These are phyloP conservation scores for Pseudococcus longispinus DNA, from an alignment of 2,888 invertebrate species.

Conservation along the genomic window DNA sequence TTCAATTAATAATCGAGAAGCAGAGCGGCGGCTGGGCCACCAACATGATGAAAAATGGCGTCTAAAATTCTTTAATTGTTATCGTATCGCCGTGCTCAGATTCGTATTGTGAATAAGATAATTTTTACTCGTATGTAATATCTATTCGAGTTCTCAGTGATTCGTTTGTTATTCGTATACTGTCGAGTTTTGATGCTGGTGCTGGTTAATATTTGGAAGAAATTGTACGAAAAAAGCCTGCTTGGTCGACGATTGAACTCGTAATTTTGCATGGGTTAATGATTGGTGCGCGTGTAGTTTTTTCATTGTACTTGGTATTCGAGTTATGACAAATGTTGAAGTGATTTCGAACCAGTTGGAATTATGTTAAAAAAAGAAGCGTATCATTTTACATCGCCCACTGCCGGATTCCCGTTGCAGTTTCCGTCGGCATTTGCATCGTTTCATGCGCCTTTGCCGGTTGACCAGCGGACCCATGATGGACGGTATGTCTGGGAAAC, in stretches of 20 bases:
- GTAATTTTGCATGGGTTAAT: not conserved
- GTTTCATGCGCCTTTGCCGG: constrained; percentile 50
- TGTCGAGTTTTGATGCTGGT: not conserved
- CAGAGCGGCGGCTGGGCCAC: constrained; percentile 9
- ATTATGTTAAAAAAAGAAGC: constrained; percentile 55
- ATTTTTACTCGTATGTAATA: not conserved
- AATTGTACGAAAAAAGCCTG: no score
- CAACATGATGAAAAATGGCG: constrained; percentile 48
- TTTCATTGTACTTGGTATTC: not conserved
- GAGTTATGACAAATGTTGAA: constrained; percentile 8
- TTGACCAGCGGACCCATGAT: constrained; percentile 51
- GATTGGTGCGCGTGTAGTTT: not conserved
- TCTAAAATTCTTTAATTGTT: constrained; percentile 52
- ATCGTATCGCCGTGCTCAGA: not conserved
- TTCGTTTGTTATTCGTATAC: not conserved
- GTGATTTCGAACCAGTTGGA: not conserved
- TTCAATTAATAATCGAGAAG: constrained; percentile 41
- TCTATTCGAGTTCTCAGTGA: not conserved
- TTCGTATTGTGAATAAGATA: not conserved
- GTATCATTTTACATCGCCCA: constrained; percentile 53
- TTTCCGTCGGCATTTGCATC: constrained; percentile 48
- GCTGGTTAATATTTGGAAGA: no score
- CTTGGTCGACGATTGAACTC: not conserved
- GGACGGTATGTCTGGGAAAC: constrained; percentile 51
- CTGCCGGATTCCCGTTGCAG: constrained; percentile 47